A percentile compares a stretch with the other conserved stretches of the same genome.
Evolutionary conservation across 2,113 vertebrate genomes (phyloP).

Genomic region (Nipponia nippon): DNA sequence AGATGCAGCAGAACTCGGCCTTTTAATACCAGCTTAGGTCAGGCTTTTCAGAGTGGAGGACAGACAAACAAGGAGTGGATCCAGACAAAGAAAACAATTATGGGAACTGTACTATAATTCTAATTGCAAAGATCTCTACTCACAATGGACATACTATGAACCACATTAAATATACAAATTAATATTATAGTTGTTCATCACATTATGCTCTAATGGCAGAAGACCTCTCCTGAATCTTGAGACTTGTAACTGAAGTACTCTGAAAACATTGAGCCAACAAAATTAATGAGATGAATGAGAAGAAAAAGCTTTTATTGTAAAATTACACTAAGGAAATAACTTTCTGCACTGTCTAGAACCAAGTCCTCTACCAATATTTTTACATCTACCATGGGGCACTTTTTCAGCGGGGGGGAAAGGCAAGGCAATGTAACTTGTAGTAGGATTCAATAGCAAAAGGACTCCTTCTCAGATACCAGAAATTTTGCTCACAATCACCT

Average conservation of each 20-base stretch:
- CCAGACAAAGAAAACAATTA: neutral
- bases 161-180: neutral
- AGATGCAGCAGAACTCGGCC: neutral
- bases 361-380: neutral
- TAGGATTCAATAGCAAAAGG: neutral
- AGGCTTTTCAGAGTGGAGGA: neutral
- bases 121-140: neutral
- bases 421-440: neutral
- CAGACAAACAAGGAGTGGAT: neutral
- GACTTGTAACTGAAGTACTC: neutral
- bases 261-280: neutral
- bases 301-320: neutral
- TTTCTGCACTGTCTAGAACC: neutral
- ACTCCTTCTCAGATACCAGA: neutral
- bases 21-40: neutral
- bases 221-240: neutral
- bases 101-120: neutral
- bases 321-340: neutral
- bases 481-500: neutral
- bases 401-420: neutral
- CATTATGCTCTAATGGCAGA: neutral
- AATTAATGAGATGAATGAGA: neutral
- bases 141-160: neutral
- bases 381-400: neutral
- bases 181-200: neutral